Evolutionary conservation across 1,140 invertebrate genomes (phyloP), one percentile per base, ranked within the genome.

Genomic region (Ceratoteleas bidentatus): DNA sequence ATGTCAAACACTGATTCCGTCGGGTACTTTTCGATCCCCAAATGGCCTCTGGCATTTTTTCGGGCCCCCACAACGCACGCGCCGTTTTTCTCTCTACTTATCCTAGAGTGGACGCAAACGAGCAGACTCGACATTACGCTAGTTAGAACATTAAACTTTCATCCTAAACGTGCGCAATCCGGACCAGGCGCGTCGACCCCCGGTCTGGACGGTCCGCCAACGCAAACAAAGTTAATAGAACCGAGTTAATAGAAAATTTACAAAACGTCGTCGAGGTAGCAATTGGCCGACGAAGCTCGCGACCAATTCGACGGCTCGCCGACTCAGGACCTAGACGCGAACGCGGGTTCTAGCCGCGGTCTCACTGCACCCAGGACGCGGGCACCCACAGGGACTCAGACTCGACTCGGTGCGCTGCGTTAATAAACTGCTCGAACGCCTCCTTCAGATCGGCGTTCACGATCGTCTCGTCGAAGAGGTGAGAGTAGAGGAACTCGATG

Each of bases 321-420:
- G 64, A 38, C 57, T 60, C 15, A 66, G 54, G 72, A 50, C 57
- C 43, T 76, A 76, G 70, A 79, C 76, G 70, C 75, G 33, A 53
- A 65, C n/a, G n/a, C n/a, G n/a, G n/a, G n/a, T n/a, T 61, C 14
- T 68, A 77, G 13, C 43, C 60, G 36, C 3, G 16, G 32, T 15
- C 65, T 93, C 94, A 96, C 92, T 96, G 96, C 73, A 98, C 95
- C 98, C 98, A 99, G 11, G 95, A 95, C 14, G 96, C 95, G 9
- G 98, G 98, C 11, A 99, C 98, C 98, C 98, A 99, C 11, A 98
- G 94, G 8, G 98, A 97, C 89, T 99, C 97, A 3, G 95, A 96
- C 91, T 99, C 97, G 13, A 99, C 94, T 85, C 95, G 93, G 89
- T 96, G 95, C 1, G 97, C 95, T 50, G 95, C 94, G 76, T 94